These are phyloP conservation scores for Meda fulgida DNA, from an alignment of 2,797 vertebrate species.

Conservation along the genomic window DNA sequence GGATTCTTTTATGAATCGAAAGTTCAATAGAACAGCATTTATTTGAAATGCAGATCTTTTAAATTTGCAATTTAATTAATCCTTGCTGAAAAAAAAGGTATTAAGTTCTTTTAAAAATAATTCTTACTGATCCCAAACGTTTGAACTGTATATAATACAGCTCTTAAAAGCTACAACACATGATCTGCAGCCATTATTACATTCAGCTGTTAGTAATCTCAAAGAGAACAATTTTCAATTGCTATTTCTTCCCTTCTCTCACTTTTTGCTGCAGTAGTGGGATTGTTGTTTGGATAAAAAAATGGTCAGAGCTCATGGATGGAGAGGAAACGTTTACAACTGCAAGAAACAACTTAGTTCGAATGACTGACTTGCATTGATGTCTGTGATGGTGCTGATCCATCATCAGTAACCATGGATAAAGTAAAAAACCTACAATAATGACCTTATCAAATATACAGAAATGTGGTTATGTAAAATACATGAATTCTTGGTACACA, in stretches of 20 bases:
- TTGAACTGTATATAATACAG: too few species aligned
- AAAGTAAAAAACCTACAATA: not conserved
- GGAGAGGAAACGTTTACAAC: conserved; percentile 66
- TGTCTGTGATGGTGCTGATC: not conserved
- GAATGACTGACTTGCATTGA: conserved; percentile 40
- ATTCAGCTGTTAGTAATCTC: not conserved
- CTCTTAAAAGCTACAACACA: not conserved
- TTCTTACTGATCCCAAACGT: too few species aligned
- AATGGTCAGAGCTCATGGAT: conserved; percentile 59
- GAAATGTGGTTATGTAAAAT: not conserved
- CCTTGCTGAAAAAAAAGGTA: not conserved
- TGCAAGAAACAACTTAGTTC: conserved; percentile 57
- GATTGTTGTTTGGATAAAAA: conserved; percentile 69
- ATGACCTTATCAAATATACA: not conserved
- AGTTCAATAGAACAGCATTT: not conserved
- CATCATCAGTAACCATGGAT: conserved; percentile 31
- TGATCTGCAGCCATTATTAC: not conserved
- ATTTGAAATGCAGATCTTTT: too few species aligned
- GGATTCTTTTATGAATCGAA: not conserved
- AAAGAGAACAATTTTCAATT: conserved; percentile 27
- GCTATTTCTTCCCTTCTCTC: conserved; percentile 48
- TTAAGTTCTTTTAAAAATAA: too few species aligned
- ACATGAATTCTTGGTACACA: not conserved
- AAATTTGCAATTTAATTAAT: not conserved
- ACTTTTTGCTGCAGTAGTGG: conserved; percentile 56